Percentiles rank a stretch among this genome's conserved stretches.
These are phyloP conservation scores for Patella ulyssiponensis DNA, from an alignment of 2,888 invertebrate genomes.

Conservation along the genomic window DNA sequence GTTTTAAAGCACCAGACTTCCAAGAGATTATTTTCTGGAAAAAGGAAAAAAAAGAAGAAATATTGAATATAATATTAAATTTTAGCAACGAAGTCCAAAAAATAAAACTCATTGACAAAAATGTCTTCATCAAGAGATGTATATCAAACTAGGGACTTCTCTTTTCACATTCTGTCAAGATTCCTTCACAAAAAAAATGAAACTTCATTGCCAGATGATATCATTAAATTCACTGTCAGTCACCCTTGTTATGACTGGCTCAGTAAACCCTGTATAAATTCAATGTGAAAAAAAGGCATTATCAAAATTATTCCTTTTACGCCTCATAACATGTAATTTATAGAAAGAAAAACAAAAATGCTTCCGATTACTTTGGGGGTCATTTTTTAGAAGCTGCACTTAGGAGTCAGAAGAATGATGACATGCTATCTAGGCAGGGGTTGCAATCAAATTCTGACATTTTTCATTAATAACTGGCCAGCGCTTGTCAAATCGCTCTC, in stretches of 20 bases:
- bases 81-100: too few species aligned
- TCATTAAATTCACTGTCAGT: conserved; percentile 13
- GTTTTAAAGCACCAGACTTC: too few species aligned
- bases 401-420: neutral
- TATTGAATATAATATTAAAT: too few species aligned
- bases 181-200: neutral
- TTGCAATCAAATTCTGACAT: conserved; percentile 13
- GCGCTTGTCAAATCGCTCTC: conserved; percentile 1
- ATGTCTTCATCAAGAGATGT: conserved; percentile 1
- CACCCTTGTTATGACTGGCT: conserved; percentile 9
- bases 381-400: neutral
- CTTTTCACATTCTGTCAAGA: neutral
- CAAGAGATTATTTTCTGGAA: too few species aligned
- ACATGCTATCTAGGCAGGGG: neutral
- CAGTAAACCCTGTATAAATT: conserved; percentile 8
- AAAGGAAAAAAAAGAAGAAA: too few species aligned
- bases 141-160: neutral
- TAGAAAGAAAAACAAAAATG: conserved; percentile 11
- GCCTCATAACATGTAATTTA: conserved; percentile 6
- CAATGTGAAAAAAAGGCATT: conserved; percentile 4
- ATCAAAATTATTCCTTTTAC: conserved; percentile 3
- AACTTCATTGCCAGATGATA: conserved; percentile 11
- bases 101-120: too few species aligned
- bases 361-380: conserved; percentile 8
- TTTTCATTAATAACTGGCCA: conserved; percentile 11